These are phyloP conservation scores for Coleophora flavipennella DNA, from an alignment of 2,888 invertebrate genomes.

Conservation along the genomic window DNA sequence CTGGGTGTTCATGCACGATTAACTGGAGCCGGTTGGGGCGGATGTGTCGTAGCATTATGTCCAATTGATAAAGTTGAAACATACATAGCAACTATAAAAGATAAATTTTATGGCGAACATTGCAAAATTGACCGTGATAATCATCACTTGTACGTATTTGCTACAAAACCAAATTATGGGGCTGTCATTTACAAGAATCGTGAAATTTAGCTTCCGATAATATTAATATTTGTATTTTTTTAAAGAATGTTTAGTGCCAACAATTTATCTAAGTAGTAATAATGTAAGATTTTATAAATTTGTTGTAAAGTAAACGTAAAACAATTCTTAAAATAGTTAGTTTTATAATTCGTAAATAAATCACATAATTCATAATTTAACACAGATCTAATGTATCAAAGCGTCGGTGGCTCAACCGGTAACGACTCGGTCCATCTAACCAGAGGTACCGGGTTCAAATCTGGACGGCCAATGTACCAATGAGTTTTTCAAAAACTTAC, in stretches of 20 bases:
- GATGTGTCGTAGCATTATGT: slow-evolving; percentile 92
- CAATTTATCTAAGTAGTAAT: background rate
- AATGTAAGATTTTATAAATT: background rate
- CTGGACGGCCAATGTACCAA: too few relatives aligned
- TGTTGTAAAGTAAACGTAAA: background rate
- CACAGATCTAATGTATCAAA: too few relatives aligned
- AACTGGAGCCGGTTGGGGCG: slow-evolving; percentile 99
- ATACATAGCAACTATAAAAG: slow-evolving; percentile 79
- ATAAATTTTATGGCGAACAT: slow-evolving; percentile 77
- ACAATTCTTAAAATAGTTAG: background rate
- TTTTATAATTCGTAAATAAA: too few relatives aligned
- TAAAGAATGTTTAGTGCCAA: too few relatives aligned
- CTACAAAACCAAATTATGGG: slow-evolving; percentile 80
- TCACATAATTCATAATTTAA: too few relatives aligned
- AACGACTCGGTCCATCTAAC: too few relatives aligned
- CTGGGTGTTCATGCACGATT: slow-evolving; percentile 87
- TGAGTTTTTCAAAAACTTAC: too few relatives aligned
- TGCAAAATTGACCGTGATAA: slow-evolving; percentile 67
- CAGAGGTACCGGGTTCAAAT: too few relatives aligned
- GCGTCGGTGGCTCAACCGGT: too few relatives aligned
- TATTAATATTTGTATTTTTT: background rate
- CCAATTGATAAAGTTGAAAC: slow-evolving; percentile 74
- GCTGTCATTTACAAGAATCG: slow-evolving; percentile 65
- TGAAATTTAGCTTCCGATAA: background rate
- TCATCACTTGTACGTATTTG: slow-evolving; percentile 77